Evolutionary conservation across 2,797 vertebrate species (phyloP).

Genomic region (Phoeniculus purpureus): DNA sequence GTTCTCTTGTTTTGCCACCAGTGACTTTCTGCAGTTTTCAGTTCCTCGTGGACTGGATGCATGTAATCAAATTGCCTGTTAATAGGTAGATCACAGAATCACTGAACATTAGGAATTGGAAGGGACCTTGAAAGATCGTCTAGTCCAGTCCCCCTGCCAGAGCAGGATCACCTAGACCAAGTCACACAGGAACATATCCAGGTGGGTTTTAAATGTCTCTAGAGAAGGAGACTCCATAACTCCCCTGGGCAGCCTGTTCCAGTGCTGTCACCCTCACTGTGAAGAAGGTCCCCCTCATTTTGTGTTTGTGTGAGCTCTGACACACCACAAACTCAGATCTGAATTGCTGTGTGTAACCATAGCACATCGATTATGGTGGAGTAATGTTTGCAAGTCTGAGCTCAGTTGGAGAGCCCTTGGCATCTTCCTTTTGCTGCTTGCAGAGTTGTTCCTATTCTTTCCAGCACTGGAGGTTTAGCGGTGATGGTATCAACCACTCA

Average conservation of each 20-base stretch:
- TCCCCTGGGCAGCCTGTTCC: no score
- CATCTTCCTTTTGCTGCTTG: neutral
- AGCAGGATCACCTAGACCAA: no score
- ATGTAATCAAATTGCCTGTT: neutral
- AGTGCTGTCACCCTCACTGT: no score
- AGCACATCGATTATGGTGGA: neutral
- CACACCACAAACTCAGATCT: neutral
- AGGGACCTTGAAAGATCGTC: no score
- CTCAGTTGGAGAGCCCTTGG: neutral
- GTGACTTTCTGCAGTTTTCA: slow-evolving; percentile 29
- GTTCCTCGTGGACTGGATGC: neutral
- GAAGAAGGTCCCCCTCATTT: neutral
- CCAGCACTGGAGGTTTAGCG: neutral
- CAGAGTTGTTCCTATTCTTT: neutral
- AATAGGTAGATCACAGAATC: neutral
- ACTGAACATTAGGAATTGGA: no score
- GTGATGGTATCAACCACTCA: neutral
- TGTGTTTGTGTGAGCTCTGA: neutral
- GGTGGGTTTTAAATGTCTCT: no score
- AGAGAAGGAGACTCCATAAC: no score
- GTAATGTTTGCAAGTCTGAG: neutral
- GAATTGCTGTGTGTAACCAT: neutral
- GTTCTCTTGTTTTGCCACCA: neutral
- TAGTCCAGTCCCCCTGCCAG: no score
- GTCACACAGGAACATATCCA: no score